phyloP scores from a whole-genome alignment of 2,113 vertebrate genomes.

The Perca schrenkii region DNA sequence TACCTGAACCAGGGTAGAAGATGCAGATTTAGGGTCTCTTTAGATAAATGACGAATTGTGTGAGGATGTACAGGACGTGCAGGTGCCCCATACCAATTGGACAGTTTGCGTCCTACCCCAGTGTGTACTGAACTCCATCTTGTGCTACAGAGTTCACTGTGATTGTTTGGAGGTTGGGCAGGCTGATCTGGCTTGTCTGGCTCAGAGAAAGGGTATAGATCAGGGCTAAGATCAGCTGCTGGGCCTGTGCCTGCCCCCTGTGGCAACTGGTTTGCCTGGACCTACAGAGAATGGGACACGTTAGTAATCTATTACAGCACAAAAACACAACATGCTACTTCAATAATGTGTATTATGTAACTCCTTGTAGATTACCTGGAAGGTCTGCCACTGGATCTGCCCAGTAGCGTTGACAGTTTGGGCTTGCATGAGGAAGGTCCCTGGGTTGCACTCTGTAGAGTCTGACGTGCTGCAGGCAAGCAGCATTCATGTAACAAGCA shows the following conservation, averaged over 20 bases:
- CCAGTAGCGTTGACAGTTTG: constrained; percentile 97
- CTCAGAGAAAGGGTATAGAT: constrained; percentile 96
- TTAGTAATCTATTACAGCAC: not conserved
- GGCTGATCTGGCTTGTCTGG: constrained; percentile 91
- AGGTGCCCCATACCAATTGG: constrained; percentile 85
- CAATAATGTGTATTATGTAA: not conserved
- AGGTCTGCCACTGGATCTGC: constrained; percentile 99
- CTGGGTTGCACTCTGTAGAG: constrained; percentile 96
- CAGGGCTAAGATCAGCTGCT: constrained; percentile 97
- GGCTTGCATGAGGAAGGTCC: constrained; percentile 98
- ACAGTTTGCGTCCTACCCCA: constrained; percentile 84
- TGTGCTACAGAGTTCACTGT: constrained; percentile 96
- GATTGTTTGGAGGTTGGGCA: constrained; percentile 98
- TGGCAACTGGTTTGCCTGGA: constrained; percentile 95
- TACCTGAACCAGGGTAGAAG: constrained; percentile 83
- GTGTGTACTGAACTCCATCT: constrained; percentile 89
- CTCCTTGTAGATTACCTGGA: constrained; percentile 84
- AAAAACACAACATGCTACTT: not conserved
- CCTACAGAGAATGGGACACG: constrained; percentile 57
- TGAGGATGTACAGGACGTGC: not conserved
- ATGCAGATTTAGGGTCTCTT: not conserved
- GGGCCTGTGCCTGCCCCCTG: constrained; percentile 84
- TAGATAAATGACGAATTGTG: not conserved
- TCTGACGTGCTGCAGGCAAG: constrained; percentile 85
- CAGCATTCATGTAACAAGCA: no score